phyloP scores from a whole-genome alignment of 1,140 invertebrate species.

The Zeugodacus cucurbitae region DNA sequence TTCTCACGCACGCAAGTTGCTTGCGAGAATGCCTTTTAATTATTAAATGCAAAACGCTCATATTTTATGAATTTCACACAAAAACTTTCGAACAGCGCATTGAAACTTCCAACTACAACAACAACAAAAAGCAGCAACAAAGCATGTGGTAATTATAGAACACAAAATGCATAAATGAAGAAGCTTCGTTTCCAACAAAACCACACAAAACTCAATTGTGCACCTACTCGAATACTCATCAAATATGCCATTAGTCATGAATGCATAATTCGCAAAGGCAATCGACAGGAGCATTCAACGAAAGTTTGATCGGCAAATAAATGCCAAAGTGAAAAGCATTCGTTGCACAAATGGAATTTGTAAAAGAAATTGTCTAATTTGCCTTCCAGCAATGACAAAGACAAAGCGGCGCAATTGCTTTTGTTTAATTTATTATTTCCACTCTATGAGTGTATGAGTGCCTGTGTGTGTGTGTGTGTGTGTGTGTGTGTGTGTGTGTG shows the following conservation, averaged over 20 bases:
- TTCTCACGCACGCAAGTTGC: not conserved
- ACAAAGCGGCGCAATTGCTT: not conserved
- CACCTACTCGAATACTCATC: not conserved
- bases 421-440: not conserved
- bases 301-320: not conserved
- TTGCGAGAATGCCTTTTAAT: not conserved
- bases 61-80: not conserved
- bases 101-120: no score
- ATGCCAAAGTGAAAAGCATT: not conserved
- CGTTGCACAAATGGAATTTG: not conserved
- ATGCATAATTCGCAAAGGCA: not conserved
- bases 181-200: not conserved
- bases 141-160: not conserved
- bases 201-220: not conserved
- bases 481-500: not conserved
- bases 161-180: not conserved
- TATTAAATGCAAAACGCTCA: not conserved
- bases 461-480: not conserved
- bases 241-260: not conserved
- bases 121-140: not conserved
- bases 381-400: not conserved
- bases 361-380: not conserved
- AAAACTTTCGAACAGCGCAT: not conserved
- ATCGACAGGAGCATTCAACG: not conserved
- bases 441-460: no score